Conservation (phyloP, 2,113 vertebrate genomes). For the Albula glossodonta region DNA sequence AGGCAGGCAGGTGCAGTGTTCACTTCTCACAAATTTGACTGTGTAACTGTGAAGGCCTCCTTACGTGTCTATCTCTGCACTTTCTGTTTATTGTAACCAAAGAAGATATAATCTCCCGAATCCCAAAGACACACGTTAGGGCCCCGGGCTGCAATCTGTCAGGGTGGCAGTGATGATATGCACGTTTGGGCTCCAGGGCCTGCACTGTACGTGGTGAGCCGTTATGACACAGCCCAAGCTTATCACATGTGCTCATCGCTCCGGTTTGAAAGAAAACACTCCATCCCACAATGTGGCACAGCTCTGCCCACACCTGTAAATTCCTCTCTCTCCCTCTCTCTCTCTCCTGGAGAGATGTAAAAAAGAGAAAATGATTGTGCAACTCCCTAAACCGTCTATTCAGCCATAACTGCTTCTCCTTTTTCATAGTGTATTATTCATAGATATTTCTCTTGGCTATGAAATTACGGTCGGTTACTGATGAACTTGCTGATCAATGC, state of each 20-base stretch:
- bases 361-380: background rate
- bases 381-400: background rate
- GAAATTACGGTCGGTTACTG: background rate
- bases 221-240: background rate
- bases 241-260: background rate
- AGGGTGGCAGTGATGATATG: no score
- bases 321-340: background rate
- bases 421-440: background rate
- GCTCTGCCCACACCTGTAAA: background rate
- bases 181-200: background rate
- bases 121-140: background rate
- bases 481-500: background rate
- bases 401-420: background rate
- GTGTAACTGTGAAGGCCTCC: background rate
- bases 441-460: background rate
- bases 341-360: background rate
- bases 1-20: slow-evolving; percentile 1
- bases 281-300: background rate
- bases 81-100: slow-evolving; percentile 14
- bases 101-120: background rate
- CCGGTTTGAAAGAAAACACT: slow-evolving; percentile 4
- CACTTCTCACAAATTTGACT: background rate
- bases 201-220: background rate
- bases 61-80: background rate
- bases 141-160: background rate